Base-by-base conservation (phyloP, 2,888 invertebrate species). In the Nemotelus nigrinus region DNA sequence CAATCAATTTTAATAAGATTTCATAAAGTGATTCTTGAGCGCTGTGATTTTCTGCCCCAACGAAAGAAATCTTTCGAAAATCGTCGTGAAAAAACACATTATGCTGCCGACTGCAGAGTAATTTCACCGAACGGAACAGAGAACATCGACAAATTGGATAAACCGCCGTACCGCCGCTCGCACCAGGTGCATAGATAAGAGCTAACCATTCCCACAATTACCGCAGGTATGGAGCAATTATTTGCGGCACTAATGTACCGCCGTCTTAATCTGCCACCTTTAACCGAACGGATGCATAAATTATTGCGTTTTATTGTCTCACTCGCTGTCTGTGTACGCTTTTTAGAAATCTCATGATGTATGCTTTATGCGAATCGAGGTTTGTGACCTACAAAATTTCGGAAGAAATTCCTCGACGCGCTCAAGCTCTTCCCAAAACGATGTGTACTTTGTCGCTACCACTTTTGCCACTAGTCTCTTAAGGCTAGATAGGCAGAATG, bases 321-420 rank as follows among this genome's bases (percentile, higher is more conserved):
- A 57, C 25, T 39, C 43, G 63, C 25, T 43, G 63, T 8, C 6
- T 8, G 43, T 43, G 43, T 2, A 63, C 5, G 41, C 5, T 63
- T 25, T 63, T 41, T 4, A 41, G 63, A 53, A 3, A 5, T 43
- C 43, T 43, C 67, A 67, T 70, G 47, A 25, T 45, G 3, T 70
- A 50, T 48, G 47, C 67, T n/a, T 39, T 25, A 8, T 60, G 74
- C 63, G 48, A 63, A 74, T 63, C 63, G 47, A 60, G 74, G 74
- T 63, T 60, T 43, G 60, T 63, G 74, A 63, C 74, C 74, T 45
- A 74, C 60, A 60, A 74, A 68, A 58, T 58, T 74, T 74, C 8
- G 74, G 74, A 48, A 53, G 70, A 53, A 25, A 70, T 70, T 55
- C 70, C 45, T 68, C n/a, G 45, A 41, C 10, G n/a, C 50, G 47